Base-by-base conservation (phyloP, 1,140 invertebrate species). In the Trachymyrmex cornetzi region DNA sequence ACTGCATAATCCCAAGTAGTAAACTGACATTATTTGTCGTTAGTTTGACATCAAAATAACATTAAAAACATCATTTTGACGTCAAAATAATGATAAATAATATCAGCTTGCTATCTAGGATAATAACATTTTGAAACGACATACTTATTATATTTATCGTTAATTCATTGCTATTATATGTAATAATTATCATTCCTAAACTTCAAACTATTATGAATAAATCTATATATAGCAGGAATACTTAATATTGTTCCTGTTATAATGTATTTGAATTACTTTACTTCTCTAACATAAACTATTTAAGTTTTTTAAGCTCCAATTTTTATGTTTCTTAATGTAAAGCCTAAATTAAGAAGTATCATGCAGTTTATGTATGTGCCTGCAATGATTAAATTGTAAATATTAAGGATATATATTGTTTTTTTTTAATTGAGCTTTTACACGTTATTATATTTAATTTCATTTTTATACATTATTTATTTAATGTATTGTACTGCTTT, bases 251-350 rank as follows among this genome's bases (percentile, higher is more conserved):
- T 82, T 72, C 22, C 59, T 82, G 67, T 57, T 44, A 19, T 55
- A 24, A 44, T 24, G 19, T 69, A 1, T 50, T 50, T 9, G 16
- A 69, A 57, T 55, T 80, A 22, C 34, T 57, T 77, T 44, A 19
- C 34, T 59, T 85, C 27, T 88, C 38, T 74, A 19, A 81, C 38
- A 44, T 72, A 48, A 74, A 77, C 84, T 72, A 67, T 74, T 72
- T 44, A 50, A 44, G 7, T n/a, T 38, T 44, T 16, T 57, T 27
- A 44, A 30, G 30, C 4, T 69, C 57, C 50, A 6, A 66, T 67
- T 34, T 50, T 34, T 27, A 38, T 80, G 3, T 57, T 22, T 34
- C 24, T 74, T 74, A 30, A 22, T 14, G 24, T 19, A 55, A 4
- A 12, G n/a, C 6, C 1, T 6, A 24, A n/a, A 19, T 34, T 67